phyloP scores from a whole-genome alignment of 2,797 vertebrate genomes.

The Melanotaenia boesemani region DNA sequence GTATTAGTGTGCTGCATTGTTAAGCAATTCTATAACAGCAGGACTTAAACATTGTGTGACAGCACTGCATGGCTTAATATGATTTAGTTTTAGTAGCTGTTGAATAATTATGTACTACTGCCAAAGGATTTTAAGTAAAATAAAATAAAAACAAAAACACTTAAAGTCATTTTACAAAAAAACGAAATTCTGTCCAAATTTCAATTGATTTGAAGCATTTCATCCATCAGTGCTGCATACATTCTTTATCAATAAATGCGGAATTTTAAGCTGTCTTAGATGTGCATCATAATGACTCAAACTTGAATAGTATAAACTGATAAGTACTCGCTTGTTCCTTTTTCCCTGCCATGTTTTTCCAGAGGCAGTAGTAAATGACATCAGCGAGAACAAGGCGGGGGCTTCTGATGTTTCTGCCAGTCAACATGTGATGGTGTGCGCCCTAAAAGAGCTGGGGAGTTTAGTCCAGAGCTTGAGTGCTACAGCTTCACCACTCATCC shows the following conservation, averaged over 20 bases:
- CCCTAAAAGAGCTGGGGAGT: slow-evolving; percentile 96
- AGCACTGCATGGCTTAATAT: slow-evolving; percentile 48
- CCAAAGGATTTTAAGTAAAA: background rate
- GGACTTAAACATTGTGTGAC: slow-evolving; percentile 27
- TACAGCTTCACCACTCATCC: slow-evolving; percentile 96
- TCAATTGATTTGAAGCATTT: slow-evolving; percentile 15
- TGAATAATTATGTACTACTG: background rate
- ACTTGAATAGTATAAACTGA: slow-evolving; percentile 11
- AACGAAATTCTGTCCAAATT: background rate
- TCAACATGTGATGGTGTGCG: slow-evolving; percentile 99
- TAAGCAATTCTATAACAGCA: background rate
- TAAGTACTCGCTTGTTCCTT: background rate
- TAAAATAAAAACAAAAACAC: background rate
- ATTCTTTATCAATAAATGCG: slow-evolving; percentile 11
- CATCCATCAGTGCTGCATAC: slow-evolving; percentile 45
- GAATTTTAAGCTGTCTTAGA: background rate
- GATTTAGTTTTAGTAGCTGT: background rate
- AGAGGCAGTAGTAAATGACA: slow-evolving; percentile 97
- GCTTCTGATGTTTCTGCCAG: slow-evolving; percentile 94
- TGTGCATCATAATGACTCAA: background rate
- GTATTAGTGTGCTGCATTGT: slow-evolving; percentile 17
- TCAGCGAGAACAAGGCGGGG: slow-evolving; percentile 94
- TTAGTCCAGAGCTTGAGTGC: slow-evolving; percentile 96
- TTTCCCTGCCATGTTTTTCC: slow-evolving; percentile 37
- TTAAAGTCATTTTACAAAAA: background rate